phyloP scores from a whole-genome alignment of 92 coral and sea anemone genomes.

The Galaxea fascicularis region DNA sequence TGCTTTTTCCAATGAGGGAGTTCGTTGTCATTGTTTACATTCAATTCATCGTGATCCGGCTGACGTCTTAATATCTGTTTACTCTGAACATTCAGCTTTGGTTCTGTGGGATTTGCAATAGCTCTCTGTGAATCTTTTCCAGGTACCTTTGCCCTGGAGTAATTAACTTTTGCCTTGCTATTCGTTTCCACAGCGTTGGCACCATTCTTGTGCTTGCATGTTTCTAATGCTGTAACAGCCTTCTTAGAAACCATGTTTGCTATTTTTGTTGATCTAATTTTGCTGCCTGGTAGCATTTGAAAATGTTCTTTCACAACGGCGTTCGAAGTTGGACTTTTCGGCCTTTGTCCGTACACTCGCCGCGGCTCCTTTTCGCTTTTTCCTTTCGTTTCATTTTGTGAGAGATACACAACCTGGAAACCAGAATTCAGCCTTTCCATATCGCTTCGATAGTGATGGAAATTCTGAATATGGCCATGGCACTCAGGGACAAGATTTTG shows the following conservation, averaged over 20 bases:
- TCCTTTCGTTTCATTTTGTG: slow-evolving; percentile 17
- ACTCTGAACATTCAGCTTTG: neutral
- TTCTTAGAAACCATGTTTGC: slow-evolving; percentile 5
- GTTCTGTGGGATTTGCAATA: neutral
- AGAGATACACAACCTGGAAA: slow-evolving; percentile 63
- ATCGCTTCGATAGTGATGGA: slow-evolving; percentile 80
- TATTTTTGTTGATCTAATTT: neutral
- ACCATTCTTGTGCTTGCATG: neutral
- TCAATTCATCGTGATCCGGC: neutral
- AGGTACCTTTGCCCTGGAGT: neutral
- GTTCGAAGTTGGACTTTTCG: neutral
- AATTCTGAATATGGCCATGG: slow-evolving; percentile 75
- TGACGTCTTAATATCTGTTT: neutral
- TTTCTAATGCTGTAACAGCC: neutral
- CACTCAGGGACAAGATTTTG: slow-evolving; percentile 71
- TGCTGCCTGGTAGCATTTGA: slow-evolving; percentile 6
- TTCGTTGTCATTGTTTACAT: neutral
- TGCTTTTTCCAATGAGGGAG: neutral
- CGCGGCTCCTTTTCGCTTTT: neutral
- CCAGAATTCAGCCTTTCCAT: slow-evolving; percentile 70
- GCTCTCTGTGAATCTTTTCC: neutral
- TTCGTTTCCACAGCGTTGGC: neutral
- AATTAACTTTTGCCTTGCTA: neutral
- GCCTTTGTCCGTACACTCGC: slow-evolving; percentile 20
- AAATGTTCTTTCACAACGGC: neutral